phyloP scores from a whole-genome alignment of 2,888 invertebrate genomes.

The Scrobipalpa costella region DNA sequence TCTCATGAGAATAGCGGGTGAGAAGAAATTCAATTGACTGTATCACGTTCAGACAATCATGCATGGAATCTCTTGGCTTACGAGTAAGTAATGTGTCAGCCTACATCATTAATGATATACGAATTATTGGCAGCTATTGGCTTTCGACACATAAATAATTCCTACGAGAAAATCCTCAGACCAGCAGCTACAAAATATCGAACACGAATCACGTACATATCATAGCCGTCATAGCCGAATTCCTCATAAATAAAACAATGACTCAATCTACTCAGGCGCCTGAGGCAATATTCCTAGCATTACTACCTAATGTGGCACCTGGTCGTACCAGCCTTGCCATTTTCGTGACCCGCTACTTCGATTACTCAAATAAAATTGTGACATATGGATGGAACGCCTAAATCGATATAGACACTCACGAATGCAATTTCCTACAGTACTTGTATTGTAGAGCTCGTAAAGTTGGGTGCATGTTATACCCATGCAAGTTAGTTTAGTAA shows the following conservation, averaged over 20 bases:
- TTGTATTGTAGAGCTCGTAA: neutral
- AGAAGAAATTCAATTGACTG: neutral
- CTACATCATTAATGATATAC: neutral
- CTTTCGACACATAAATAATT: neutral
- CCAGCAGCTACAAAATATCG: neutral
- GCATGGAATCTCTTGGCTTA: neutral
- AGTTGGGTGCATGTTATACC: conserved; percentile 2
- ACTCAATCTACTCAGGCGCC: conserved; percentile 30
- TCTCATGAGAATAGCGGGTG: neutral
- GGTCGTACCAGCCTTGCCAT: conserved; percentile 54
- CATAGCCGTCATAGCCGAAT: conserved; percentile 19
- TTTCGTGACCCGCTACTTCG: conserved; percentile 55
- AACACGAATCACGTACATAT: neutral
- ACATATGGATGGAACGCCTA: conserved; percentile 36
- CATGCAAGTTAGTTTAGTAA: neutral
- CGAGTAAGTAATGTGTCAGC: neutral
- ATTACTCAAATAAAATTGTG: conserved; percentile 52
- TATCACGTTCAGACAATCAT: neutral
- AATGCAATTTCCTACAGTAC: neutral
- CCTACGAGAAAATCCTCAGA: neutral
- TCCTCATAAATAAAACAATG: conserved; percentile 27
- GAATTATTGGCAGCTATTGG: neutral
- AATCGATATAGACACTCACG: conserved; percentile 2
- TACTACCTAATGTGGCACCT: conserved; percentile 45
- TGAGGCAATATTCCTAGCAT: conserved; percentile 44